A percentile compares a stretch with the other conserved stretches of the same genome.
Evolutionary conservation across 1,140 invertebrate species (phyloP).

Genomic region (Penaeus indicus): DNA sequence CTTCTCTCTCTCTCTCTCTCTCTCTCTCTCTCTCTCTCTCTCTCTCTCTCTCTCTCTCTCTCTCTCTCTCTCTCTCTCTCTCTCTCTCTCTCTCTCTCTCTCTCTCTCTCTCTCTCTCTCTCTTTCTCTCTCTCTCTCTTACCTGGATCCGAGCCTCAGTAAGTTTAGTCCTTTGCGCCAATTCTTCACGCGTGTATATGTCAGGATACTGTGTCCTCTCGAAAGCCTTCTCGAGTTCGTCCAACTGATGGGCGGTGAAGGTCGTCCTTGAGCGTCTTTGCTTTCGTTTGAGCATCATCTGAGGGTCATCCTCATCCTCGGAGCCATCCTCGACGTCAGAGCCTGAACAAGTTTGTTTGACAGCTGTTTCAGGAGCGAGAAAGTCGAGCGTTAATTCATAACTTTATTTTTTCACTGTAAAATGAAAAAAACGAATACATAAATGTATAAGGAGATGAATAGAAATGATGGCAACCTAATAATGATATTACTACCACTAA

Average conservation of each 20-base stretch:
- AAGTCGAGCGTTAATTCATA: no score
- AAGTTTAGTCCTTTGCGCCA: conserved; percentile 87
- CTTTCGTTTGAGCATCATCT: conserved; percentile 83
- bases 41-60: no score
- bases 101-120: no score
- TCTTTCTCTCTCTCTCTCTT: conserved; percentile 2
- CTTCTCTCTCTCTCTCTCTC: no score
- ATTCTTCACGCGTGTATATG: conserved; percentile 91
- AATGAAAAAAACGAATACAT: no score
- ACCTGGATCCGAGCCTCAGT: conserved; percentile 79
- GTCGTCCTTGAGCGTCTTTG: conserved; percentile 87
- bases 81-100: neutral
- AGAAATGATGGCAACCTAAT: no score
- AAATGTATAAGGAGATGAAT: no score
- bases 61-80: neutral
- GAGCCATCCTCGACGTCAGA: conserved; percentile 55
- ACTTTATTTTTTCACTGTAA: no score
- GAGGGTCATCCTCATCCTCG: conserved; percentile 61
- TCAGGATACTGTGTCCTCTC: conserved; percentile 94
- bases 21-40: no score
- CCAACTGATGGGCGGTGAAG: conserved; percentile 88
- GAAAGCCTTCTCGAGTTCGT: conserved; percentile 89
- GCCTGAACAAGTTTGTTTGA: conserved; percentile 45
- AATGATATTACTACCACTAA: no score
- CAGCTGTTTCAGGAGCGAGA: conserved; percentile 32